These are phyloP conservation scores for Carpatolechia fugitivella DNA, from an alignment of 2,888 invertebrate genomes.

Conservation along the genomic window DNA sequence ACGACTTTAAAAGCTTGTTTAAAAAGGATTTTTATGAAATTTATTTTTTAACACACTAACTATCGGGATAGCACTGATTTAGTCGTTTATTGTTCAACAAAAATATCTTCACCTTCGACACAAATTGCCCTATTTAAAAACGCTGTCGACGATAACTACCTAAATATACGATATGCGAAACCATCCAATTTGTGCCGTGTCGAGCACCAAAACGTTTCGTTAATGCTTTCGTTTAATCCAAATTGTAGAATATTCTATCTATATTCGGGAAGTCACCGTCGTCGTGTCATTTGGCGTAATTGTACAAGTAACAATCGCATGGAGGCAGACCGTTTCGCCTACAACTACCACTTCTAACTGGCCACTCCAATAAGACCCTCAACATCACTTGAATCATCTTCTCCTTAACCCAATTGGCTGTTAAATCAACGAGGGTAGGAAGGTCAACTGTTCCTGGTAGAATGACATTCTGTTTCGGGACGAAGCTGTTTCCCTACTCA, in stretches of 20 bases:
- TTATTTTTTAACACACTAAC: too few relatives aligned
- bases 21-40: too few relatives aligned
- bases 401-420: conserved; percentile 30
- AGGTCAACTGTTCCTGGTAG: conserved; percentile 33
- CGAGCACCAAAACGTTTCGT: conserved; percentile 15
- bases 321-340: conserved; percentile 44
- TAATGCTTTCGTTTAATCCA: conserved; percentile 19
- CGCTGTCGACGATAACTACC: too few relatives aligned
- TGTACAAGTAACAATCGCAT: conserved; percentile 51
- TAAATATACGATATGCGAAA: conserved; percentile 35
- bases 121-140: too few relatives aligned
- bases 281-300: conserved; percentile 52
- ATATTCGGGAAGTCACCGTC: conserved; percentile 36
- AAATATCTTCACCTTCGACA: too few relatives aligned
- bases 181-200: conserved; percentile 30
- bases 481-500: conserved; percentile 41
- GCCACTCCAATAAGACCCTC: conserved; percentile 42
- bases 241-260: neutral
- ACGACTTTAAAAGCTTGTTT: too few relatives aligned
- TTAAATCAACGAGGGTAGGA: conserved; percentile 21
- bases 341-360: conserved; percentile 32
- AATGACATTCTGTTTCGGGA: conserved; percentile 43
- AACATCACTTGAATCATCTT: conserved; percentile 31
- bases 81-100: too few relatives aligned
- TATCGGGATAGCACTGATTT: too few relatives aligned